Conservation (phyloP, 2,888 invertebrate genomes). For the Lottia gigantea region DNA sequence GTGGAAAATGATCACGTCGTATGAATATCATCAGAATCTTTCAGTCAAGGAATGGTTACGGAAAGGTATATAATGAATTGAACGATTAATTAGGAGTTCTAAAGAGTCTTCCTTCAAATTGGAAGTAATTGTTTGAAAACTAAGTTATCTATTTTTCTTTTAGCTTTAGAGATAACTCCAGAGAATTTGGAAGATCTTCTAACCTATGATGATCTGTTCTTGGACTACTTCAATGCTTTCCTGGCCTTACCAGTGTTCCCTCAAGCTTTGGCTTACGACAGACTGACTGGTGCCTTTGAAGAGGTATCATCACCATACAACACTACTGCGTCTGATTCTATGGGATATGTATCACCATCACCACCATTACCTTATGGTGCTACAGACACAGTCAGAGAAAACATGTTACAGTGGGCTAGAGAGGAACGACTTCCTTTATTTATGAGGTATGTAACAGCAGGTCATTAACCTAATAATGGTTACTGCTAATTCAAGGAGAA, state of each 20-base stretch:
- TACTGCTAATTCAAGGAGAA: too few species aligned
- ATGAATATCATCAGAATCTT: too few species aligned
- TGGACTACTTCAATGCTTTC: constrained; percentile 68
- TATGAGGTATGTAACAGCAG: constrained; percentile 49
- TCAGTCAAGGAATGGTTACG: too few species aligned
- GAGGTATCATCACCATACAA: constrained; percentile 36
- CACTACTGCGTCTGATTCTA: constrained; percentile 16
- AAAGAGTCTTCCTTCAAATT: too few species aligned
- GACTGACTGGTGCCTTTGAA: constrained; percentile 65
- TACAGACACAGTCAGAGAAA: constrained; percentile 64
- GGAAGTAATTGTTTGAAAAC: background rate
- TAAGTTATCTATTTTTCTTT: constrained; percentile 28
- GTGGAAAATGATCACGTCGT: too few species aligned
- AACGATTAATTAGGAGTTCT: too few species aligned
- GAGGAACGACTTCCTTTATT: constrained; percentile 65
- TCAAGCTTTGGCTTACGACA: constrained; percentile 63
- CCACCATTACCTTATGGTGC: constrained; percentile 60
- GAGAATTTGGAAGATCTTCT: constrained; percentile 67
- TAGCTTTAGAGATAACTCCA: constrained; percentile 64
- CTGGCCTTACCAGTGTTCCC: constrained; percentile 67
- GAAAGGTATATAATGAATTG: too few species aligned
- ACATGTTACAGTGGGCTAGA: constrained; percentile 65
- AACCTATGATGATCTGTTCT: constrained; percentile 67
- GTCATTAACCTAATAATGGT: too few species aligned
- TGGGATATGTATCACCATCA: constrained; percentile 29